Base-by-base conservation (phyloP, 2,797 vertebrate genomes). In the Galaxias olidus region DNA sequence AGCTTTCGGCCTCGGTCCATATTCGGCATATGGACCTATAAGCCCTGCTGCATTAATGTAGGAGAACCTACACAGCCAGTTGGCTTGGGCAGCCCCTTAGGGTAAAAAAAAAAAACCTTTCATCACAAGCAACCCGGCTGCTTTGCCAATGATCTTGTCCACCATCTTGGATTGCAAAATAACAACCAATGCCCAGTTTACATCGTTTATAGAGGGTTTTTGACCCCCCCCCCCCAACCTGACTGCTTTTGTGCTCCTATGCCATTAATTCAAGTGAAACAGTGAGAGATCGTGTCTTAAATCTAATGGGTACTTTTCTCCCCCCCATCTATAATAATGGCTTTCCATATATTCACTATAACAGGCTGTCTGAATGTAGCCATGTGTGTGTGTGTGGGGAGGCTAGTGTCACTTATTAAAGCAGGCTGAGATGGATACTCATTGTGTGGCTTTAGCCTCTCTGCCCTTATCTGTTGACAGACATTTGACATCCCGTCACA, bases 1-100 rank as follows among this genome's bases (percentile, higher is more conserved):
- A 61, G 74, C 65, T 78, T 63, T 74, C 73, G 69, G 80, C 81
- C 82, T 77, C 71, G 80, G 76, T 84, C 85, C 80, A 78, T 60
- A 80, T 71, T 63, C 66, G 46, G 80, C 69, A 80, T 76, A 74
- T 44, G 72, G 76, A 89, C 88, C 81, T 77, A 88, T 87, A 86
- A 61, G 66, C 60, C 74, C 58, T 60, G 75, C 71, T 76, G 76
- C 83, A 87, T 83, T 89, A 89, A 89, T 89, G 75, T 43, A 30
- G 30, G 17, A 86, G 84, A 84, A 87, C 77, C 75, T 75, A 76
- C 77, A 66, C 67, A 47, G 67, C 48, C 72, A 77, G 72, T 69
- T 42, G 30, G 30, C 70, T 69, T 42, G 30, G 30, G 30, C 30
- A 30, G 30, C 3, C 30, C 30, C 30, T 30, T n/a, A n/a, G n/a